phyloP scores from a whole-genome alignment of 2,797 vertebrate genomes.

The Chelon labrosus region DNA sequence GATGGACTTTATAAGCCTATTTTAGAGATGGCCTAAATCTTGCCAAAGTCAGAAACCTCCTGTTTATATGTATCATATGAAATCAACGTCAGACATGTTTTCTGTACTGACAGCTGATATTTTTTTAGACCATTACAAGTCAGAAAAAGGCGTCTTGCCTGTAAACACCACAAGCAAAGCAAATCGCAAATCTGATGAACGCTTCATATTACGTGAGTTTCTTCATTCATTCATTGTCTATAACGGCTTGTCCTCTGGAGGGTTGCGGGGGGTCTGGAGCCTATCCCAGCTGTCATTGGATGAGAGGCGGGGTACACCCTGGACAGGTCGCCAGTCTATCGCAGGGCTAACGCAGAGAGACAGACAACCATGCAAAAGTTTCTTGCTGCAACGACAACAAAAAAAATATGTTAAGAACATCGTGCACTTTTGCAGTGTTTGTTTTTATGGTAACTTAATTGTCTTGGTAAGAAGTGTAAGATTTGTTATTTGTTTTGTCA shows the following conservation, averaged over 20 bases:
- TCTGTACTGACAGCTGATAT: neutral
- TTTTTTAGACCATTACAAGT: too few species aligned
- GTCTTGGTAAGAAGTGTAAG: neutral
- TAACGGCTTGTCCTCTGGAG: too few species aligned
- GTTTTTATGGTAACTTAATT: neutral
- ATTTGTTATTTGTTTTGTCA: neutral
- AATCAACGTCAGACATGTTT: neutral
- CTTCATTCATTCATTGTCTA: too few species aligned
- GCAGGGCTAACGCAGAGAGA: too few species aligned
- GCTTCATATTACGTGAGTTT: neutral
- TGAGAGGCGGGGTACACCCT: too few species aligned
- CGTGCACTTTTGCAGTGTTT: too few species aligned
- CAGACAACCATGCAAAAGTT: too few species aligned
- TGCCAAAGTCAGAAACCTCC: neutral
- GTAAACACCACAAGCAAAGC: constrained; percentile 8
- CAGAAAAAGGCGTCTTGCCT: neutral
- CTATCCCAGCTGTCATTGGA: too few species aligned
- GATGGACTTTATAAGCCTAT: neutral
- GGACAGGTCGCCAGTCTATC: too few species aligned
- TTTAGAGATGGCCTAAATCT: neutral
- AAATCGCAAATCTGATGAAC: constrained; percentile 16
- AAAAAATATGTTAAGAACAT: too few species aligned
- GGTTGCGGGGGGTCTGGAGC: too few species aligned
- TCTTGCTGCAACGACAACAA: too few species aligned
- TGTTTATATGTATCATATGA: neutral